A percentile compares a stretch with the other conserved stretches of the same genome.
Conservation (phyloP, 2,113 vertebrate species). For the Rostratula benghalensis region DNA sequence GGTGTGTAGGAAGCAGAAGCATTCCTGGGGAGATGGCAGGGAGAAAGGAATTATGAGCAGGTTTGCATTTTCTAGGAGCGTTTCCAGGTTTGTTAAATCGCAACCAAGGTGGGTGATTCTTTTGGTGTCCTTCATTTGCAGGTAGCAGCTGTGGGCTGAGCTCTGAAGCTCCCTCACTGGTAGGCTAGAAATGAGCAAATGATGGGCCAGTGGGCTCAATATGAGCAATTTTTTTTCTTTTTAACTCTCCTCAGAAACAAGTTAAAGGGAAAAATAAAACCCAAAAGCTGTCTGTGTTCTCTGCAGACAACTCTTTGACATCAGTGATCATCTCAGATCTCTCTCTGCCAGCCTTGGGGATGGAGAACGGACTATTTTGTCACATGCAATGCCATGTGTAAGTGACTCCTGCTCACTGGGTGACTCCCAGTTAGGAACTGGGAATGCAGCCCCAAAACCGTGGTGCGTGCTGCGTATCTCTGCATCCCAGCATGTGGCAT, state of each 20-base stretch:
- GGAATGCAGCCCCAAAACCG: background rate
- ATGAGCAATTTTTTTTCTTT: background rate
- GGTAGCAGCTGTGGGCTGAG: background rate
- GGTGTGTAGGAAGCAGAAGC: background rate
- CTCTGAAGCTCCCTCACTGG: background rate
- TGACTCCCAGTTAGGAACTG: background rate
- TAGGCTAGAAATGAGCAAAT: background rate
- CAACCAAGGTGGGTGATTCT: fast-evolving
- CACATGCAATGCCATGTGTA: background rate
- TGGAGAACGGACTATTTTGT: background rate
- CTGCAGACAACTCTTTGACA: background rate
- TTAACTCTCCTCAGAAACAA: background rate
- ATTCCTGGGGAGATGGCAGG: background rate
- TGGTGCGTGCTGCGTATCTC: background rate
- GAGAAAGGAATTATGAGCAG: background rate
- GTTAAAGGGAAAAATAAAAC: background rate
- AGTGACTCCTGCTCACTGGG: background rate
- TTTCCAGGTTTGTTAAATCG: background rate
- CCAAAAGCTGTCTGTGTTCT: background rate
- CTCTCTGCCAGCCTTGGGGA: background rate
- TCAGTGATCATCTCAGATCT: background rate
- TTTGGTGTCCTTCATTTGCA: background rate
- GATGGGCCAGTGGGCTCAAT: background rate
- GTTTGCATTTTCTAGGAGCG: background rate
- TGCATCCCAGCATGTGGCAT: background rate